Evolutionary conservation across 2,113 vertebrate genomes (phyloP), one percentile per base, ranked within the genome.

Genomic region (Channa argus): DNA sequence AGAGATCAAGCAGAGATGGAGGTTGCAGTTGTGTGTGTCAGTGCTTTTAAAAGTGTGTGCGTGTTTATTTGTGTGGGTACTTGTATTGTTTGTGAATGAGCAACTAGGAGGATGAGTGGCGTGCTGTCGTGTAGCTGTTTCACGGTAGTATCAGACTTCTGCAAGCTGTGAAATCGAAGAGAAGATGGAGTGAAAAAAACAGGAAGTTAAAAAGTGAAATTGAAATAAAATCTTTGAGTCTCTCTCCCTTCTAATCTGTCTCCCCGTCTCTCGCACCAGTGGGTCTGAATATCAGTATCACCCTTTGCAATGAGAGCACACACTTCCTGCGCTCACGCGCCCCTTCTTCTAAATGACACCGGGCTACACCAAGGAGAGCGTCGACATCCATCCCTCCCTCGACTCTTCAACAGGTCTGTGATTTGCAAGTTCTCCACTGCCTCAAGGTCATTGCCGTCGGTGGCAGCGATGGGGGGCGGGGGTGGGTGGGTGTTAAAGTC

Each of bases 251-350:
- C 15, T 66, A 34, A 63, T 61, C 66, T 71, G 24, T 58, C 62
- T 70, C 14, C 4, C 54, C 67, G 15, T 62, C 69, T 49, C n/a
- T 33, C 54, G 11, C 53, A 65, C 58, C 69, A 46, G 33, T 91
- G 95, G 81, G 95, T 96, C 88, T 95, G 93, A 63, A 96, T 99
- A 96, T 96, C 84, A 97, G 96, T 99, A 96, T 96, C 84, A 97
- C 95, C 67, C 97, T 97, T 93, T 98, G 95, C 89, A 92, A 74
- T 68, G 56, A 86, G 80, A 86, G 73, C 79, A 63, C 81, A 79
- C 61, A 71, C 66, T 79, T 73, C 62, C 76, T 49, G 53, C 15
- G 53, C 38, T 72, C 58, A 52, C 38, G 45, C 55, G 64, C 14
- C 65, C 61, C 64, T 77, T 79, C 74, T 88, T 84, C 75, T 76